phyloP scores from a whole-genome alignment of 2,797 vertebrate species.

The Hoplostethus atlanticus region DNA sequence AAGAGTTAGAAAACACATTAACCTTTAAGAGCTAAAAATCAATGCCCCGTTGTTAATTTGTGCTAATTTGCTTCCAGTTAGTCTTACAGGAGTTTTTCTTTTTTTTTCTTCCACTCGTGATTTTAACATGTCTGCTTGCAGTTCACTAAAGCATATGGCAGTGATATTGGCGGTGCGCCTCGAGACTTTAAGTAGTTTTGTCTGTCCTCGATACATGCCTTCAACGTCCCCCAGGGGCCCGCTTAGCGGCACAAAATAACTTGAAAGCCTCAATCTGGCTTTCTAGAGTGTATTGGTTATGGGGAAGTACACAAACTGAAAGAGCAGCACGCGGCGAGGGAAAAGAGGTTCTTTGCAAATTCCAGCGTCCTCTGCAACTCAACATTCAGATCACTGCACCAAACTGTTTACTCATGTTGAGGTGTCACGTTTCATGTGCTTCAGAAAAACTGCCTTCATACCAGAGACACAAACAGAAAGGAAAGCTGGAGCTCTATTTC shows the following conservation, averaged over 20 bases:
- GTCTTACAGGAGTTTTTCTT: constrained; percentile 60
- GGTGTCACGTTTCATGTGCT: too few relatives aligned
- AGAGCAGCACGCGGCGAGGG: too few relatives aligned
- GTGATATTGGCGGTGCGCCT: constrained; percentile 8
- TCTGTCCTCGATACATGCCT: constrained; percentile 14
- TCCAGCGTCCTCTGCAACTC: too few relatives aligned
- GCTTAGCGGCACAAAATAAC: constrained; percentile 6
- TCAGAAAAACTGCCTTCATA: too few relatives aligned
- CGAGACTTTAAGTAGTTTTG: constrained; percentile 30
- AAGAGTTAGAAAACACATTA: constrained; percentile 86
- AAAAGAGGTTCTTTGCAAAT: too few relatives aligned
- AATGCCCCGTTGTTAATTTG: constrained; percentile 89
- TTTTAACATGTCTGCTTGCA: constrained; percentile 49
- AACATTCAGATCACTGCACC: too few relatives aligned
- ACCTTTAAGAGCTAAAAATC: constrained; percentile 88
- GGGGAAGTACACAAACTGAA: background rate
- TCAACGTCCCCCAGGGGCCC: background rate
- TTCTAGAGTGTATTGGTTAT: background rate
- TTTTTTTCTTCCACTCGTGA: background rate
- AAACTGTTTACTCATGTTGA: too few relatives aligned
- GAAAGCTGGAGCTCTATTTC: too few relatives aligned
- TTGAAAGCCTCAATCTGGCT: background rate
- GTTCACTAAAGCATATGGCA: constrained; percentile 42
- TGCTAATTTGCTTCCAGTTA: constrained; percentile 87
- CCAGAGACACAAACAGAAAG: too few relatives aligned